Base-by-base conservation (phyloP, 1,140 invertebrate species). In the Hylaeus volcanicus region DNA sequence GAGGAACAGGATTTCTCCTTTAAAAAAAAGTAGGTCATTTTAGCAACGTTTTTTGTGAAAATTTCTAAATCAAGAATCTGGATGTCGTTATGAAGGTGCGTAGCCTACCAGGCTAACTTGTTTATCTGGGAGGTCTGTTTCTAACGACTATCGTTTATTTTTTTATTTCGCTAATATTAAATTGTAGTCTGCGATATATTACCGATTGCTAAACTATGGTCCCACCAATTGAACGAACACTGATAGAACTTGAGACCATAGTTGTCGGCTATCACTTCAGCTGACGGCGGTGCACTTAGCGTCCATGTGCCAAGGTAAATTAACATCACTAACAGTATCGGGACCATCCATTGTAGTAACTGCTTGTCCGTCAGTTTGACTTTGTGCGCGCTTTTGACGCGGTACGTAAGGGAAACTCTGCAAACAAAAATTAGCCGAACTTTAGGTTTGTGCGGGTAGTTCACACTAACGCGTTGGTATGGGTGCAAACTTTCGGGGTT, bases 301-400 rank as follows among this genome's bases (percentile, higher is more conserved):
- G 97, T 98, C 98, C 98, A 99, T 0, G 97, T 97, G 2, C 96
- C 95, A 61, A 99, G 94, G 91, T 98, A 98, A 55, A 98, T 97
- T 12, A 98, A 92, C 96, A 98, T 97, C 6, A 98, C 96, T 5
- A 98, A 93, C 3, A 98, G 91, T 74, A 98, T 97, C 0, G 98
- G 97, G 4, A 97, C 96, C 95, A 98, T 97, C 96, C 98, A 98
- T 87, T 98, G 98, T 39, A 98, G 90, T 53, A 99, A 91, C 88
- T 97, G 97, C 89, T 97, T 97, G 92, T 99, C 98, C 2, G 98
- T 98, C 43, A 99, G 93, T 88, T 98, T 98, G 26, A 98, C 95
- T 91, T 98, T 98, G 86, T 98, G 98, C 0, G 97, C 97, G 43
- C 97, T 98, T 90, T 98, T 98, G 0, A 98, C 97, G n/a, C 97